These are phyloP conservation scores for Falco rusticolus DNA, from an alignment of 2,797 vertebrate genomes.

Conservation along the genomic window DNA sequence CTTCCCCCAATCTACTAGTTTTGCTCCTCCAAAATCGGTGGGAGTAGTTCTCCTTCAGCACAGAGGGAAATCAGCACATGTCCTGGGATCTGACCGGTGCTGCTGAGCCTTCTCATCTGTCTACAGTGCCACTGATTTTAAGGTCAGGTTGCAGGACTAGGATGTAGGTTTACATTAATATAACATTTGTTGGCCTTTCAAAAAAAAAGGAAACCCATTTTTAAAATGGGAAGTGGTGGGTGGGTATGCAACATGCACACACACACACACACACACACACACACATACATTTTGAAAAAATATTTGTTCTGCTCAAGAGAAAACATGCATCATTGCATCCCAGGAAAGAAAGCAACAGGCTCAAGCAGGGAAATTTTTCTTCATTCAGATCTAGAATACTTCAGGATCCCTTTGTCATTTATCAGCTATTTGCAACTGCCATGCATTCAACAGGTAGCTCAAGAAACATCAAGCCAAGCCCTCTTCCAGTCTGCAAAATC, in stretches of 20 bases:
- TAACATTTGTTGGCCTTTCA: background rate
- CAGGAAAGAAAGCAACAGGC: background rate
- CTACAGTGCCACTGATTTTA: background rate
- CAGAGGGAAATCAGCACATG: background rate
- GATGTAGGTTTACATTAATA: background rate
- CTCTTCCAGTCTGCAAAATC: background rate
- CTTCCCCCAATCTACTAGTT: background rate
- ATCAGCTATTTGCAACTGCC: background rate
- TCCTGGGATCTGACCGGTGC: background rate
- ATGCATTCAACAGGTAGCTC: background rate
- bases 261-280: background rate
- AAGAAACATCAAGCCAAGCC: background rate
- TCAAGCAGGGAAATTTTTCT: background rate
- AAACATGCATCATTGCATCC: background rate
- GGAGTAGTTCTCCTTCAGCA: background rate
- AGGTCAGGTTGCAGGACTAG: background rate
- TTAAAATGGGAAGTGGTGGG: background rate
- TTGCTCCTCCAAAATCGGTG: background rate
- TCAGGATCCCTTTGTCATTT: background rate
- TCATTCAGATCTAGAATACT: background rate
- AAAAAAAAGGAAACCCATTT: background rate
- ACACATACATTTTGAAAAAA: background rate
- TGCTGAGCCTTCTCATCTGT: background rate
- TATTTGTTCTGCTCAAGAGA: background rate
- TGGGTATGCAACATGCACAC: too few species aligned